Percentiles rank a stretch among this genome's conserved stretches.
These are phyloP conservation scores for Distichodus sexfasciatus DNA, from an alignment of 2,797 vertebrate species.

Conservation along the genomic window DNA sequence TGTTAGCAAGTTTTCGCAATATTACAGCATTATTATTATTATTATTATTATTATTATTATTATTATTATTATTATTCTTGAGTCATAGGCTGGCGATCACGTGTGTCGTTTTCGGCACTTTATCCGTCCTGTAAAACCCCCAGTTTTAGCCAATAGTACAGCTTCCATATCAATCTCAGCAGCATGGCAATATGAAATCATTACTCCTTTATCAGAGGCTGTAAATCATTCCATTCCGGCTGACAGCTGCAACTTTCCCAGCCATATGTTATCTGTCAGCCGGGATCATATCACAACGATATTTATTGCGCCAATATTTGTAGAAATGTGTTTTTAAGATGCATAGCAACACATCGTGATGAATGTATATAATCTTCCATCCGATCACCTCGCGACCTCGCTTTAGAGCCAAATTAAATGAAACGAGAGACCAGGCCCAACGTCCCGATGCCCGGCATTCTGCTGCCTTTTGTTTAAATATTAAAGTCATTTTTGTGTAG, in stretches of 20 bases:
- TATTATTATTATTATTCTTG: constrained; percentile 12
- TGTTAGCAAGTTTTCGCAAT: constrained; percentile 35
- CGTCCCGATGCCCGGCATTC: not conserved
- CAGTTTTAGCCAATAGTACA: constrained; percentile 30
- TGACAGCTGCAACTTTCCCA: constrained; percentile 50
- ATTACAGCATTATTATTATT: constrained; percentile 32
- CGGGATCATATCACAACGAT: constrained; percentile 22
- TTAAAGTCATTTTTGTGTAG: no score
- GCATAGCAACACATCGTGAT: constrained; percentile 19
- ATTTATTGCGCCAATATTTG: constrained; percentile 1
- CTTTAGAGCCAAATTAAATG: constrained; percentile 14
- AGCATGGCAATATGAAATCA: constrained; percentile 51
- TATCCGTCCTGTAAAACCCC: constrained; percentile 25
- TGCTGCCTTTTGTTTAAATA: not conserved
- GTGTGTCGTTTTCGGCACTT: constrained; percentile 32
- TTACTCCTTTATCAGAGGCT: constrained; percentile 70
- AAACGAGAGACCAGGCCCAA: not conserved
- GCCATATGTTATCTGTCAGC: constrained; percentile 41
- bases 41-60: no score
- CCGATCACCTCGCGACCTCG: not conserved
- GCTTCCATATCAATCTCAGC: constrained; percentile 58
- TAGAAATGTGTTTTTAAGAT: constrained; percentile 10
- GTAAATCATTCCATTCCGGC: constrained; percentile 65
- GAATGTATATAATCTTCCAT: constrained; percentile 25
- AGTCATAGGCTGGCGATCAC: constrained; percentile 46